These are phyloP conservation scores for Gnathonemus longibarbis DNA, from an alignment of 2,113 vertebrate species.

Conservation along the genomic window DNA sequence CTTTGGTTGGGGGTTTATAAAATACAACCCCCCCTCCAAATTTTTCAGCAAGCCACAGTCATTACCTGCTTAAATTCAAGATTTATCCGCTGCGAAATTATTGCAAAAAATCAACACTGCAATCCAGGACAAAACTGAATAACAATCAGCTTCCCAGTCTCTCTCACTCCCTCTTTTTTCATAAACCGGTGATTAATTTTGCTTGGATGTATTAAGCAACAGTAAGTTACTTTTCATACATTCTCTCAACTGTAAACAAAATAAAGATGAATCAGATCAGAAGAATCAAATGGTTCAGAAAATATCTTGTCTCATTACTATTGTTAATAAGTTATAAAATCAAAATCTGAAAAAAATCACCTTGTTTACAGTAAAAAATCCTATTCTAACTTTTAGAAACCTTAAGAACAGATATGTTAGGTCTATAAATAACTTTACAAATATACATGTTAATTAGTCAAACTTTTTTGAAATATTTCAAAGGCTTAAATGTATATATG, in stretches of 20 bases:
- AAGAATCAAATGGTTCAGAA: slow-evolving; percentile 47
- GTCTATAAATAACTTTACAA: slow-evolving; percentile 98
- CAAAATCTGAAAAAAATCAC: slow-evolving; percentile 55
- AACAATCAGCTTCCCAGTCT: background rate
- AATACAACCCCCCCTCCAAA: background rate
- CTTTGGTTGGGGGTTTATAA: background rate
- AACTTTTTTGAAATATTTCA: slow-evolving; percentile 70
- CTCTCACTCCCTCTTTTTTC: background rate
- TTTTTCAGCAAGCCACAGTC: background rate
- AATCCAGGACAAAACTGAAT: slow-evolving; percentile 56
- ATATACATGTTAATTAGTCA: slow-evolving; percentile 88
- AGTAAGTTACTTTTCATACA: slow-evolving; percentile 57
- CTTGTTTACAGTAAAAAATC: slow-evolving; percentile 69
- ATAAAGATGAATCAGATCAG: slow-evolving; percentile 50
- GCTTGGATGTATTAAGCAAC: slow-evolving; percentile 24
- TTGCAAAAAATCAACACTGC: slow-evolving; percentile 57
- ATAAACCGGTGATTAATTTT: slow-evolving; percentile 22
- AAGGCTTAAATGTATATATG: slow-evolving; percentile 64
- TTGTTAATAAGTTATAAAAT: slow-evolving; percentile 88
- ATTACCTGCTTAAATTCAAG: slow-evolving; percentile 50
- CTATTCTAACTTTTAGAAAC: slow-evolving; percentile 65
- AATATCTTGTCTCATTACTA: slow-evolving; percentile 63
- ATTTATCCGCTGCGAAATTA: slow-evolving; percentile 58
- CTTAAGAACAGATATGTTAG: slow-evolving; percentile 73
- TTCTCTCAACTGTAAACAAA: slow-evolving; percentile 62